Conservation (phyloP, 1,140 invertebrate genomes). For the Bombus turneri region DNA sequence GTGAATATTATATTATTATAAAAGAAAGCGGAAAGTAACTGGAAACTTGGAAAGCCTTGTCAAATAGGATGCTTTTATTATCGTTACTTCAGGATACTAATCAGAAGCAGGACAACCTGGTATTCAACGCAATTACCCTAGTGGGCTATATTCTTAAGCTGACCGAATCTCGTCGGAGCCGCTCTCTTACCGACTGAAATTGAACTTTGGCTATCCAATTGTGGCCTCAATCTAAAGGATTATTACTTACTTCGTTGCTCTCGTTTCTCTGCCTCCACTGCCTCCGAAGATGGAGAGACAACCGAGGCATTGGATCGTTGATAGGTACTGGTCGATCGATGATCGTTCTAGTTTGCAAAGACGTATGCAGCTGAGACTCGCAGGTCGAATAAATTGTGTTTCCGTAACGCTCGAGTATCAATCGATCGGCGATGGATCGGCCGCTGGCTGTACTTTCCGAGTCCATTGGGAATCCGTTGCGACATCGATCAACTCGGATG, state of each 20-base stretch:
- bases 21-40: not conserved
- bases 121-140: slow-evolving; percentile 33
- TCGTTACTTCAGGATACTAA: no score
- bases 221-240: slow-evolving; percentile 60
- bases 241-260: slow-evolving; percentile 40
- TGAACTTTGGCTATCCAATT: slow-evolving; percentile 54
- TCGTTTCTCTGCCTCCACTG: slow-evolving; percentile 1
- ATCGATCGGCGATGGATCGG: no score
- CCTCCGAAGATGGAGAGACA: no score
- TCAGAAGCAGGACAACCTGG: not conserved
- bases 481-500: not conserved
- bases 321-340: slow-evolving; percentile 7
- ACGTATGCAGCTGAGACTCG: no score
- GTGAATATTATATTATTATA: not conserved
- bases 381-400: not conserved
- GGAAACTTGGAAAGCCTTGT: not conserved
- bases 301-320: slow-evolving; percentile 8
- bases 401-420: no score
- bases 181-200: slow-evolving; percentile 46
- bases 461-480: not conserved
- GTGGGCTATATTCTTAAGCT: not conserved
- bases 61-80: not conserved
- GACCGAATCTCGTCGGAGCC: not conserved
- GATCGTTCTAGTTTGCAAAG: not conserved
- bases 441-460: not conserved